Base-by-base conservation (phyloP, 2,113 vertebrate genomes). In the Sylvilagus bachmani region DNA sequence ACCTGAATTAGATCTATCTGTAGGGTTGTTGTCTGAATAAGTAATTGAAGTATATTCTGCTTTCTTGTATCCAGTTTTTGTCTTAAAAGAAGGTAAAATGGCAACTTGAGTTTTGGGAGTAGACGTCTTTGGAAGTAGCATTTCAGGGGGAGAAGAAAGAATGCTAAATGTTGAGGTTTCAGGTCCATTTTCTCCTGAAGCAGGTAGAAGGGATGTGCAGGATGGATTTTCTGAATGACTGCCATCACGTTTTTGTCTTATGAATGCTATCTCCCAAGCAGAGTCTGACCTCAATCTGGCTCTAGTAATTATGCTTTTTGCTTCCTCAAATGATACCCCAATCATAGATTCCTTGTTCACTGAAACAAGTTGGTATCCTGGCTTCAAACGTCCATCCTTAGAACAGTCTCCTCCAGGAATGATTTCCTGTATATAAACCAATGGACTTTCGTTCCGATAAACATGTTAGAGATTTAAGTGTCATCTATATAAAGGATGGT, bases 271-370 rank as follows among this genome's bases (percentile, higher is more conserved):
- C 93, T 99, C 99, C 98, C 99, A 99, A 7, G 98, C 98, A 27
- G 98, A 98, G 95, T 99, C 99, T 14, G 98, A 98, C 98, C 99
- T 99, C 94, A 98, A 97, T 29, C 98, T 99, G 96, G 98, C 98
- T 93, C 98, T 98, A 16, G 97, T 98, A 95, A 99, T 98, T 97
- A 99, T 98, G 96, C 97, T 98, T 97, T 98, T 98, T 44, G 99
- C 99, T 97, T 99, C 99, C 97, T 99, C 99, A 58, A 99, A 98
- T 49, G 99, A 99, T 82, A 99, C 98, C 13, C 99, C 99, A 78
- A 99, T 99, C 98, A 99, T 97, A 16, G 99, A 99, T 97, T 99
- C 99, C 93, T 99, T 99, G 98, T 99, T 99, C 95, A 99, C 97
- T 83, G 99, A 99, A 79, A 99, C 98, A 66, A 99, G 98, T 95